A percentile compares a stretch with the other conserved stretches of the same genome.
These are phyloP conservation scores for Phyllostomus hastatus DNA, from an alignment of 2,113 vertebrate genomes.

Conservation along the genomic window DNA sequence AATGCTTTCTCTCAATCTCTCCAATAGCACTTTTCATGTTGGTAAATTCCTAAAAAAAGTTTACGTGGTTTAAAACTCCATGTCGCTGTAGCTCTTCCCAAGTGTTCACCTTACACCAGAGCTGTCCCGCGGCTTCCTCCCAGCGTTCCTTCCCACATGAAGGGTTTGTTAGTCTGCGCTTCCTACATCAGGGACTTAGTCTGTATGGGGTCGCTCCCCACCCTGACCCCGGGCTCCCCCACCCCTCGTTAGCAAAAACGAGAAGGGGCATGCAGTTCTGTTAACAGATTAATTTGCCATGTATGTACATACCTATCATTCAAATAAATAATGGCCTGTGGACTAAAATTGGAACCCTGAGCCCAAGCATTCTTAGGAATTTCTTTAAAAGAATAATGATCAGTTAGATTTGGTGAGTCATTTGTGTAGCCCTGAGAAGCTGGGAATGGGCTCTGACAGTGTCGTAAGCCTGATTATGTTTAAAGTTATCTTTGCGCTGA, in stretches of 20 bases:
- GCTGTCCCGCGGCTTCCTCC: not conserved
- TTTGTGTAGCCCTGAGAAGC: not conserved
- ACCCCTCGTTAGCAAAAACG: not conserved
- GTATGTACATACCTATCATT: not conserved
- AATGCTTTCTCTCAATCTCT: not conserved
- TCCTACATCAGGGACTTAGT: not conserved
- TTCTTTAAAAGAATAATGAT: not conserved
- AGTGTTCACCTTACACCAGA: not conserved
- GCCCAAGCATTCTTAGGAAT: not conserved
- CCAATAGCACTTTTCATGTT: not conserved
- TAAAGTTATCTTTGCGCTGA: not conserved
- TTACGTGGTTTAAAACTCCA: not conserved
- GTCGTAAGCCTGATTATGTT: not conserved
- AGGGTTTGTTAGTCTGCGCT: not conserved
- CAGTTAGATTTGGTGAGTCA: not conserved
- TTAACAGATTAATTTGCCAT: not conserved
- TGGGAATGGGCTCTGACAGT: not conserved
- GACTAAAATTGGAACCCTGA: not conserved
- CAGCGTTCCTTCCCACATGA: not conserved
- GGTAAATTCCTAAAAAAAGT: not conserved
- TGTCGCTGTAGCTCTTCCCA: not conserved
- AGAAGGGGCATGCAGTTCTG: not conserved
- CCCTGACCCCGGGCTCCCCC: too few species aligned
- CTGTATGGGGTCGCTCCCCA: not conserved
- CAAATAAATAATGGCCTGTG: not conserved